Percentiles rank a stretch among this genome's conserved stretches.
Evolutionary conservation across 2,113 vertebrate species (phyloP).

Genomic region (Sterrhoptilus dennistouni): DNA sequence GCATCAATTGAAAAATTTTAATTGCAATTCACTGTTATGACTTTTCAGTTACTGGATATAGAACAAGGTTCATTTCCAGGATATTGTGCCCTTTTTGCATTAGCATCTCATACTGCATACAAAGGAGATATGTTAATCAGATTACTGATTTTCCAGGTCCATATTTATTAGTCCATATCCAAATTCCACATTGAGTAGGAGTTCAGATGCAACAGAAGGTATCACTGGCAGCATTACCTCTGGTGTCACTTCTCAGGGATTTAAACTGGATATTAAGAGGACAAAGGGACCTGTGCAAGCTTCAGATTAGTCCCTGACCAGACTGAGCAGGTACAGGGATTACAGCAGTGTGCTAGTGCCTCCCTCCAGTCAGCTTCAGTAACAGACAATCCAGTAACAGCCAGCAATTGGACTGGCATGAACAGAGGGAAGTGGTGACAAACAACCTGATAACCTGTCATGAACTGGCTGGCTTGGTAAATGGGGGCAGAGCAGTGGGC

Average conservation of each 20-base stretch:
- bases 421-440: background rate
- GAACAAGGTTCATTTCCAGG: background rate
- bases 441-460: background rate
- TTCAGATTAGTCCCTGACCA: background rate
- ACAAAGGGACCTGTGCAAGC: background rate
- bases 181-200: background rate
- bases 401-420: background rate
- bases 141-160: background rate
- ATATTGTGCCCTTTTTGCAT: background rate
- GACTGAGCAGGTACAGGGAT: background rate
- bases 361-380: background rate
- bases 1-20: rapidly evolving
- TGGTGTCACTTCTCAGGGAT: background rate
- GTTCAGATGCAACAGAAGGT: background rate
- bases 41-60: background rate
- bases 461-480: background rate
- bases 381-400: background rate
- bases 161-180: background rate
- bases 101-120: background rate
- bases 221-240: background rate
- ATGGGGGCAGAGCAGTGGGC: background rate
- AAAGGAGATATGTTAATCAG: background rate
- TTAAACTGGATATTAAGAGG: background rate
- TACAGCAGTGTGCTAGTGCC: background rate
- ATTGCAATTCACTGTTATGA: background rate